Evolutionary conservation across 2,888 invertebrate species (phyloP).

Genomic region (Tillus elongatus): DNA sequence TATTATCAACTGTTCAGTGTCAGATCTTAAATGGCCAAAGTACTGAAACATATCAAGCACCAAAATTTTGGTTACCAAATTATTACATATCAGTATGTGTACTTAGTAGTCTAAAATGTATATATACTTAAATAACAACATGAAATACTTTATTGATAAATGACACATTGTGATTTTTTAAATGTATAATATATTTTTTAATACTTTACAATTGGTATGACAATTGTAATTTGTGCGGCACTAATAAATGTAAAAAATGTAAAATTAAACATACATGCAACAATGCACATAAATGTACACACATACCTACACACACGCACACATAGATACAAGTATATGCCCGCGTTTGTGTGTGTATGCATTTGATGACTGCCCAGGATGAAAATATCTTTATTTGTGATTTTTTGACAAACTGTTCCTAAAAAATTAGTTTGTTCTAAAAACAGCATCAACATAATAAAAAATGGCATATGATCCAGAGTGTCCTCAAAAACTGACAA

Average conservation of each 20-base stretch:
- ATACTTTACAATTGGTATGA: not conserved
- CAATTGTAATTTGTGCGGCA: constrained; percentile 1
- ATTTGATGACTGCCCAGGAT: no score
- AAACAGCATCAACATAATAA: no score
- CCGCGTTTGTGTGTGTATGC: no score
- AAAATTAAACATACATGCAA: no score
- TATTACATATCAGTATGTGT: constrained; percentile 33
- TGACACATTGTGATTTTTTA: constrained; percentile 2
- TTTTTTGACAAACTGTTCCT: no score
- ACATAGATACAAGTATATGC: no score
- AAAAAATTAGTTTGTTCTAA: no score
- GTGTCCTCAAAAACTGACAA: no score
- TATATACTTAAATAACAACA: not conserved
- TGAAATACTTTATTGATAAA: not conserved
- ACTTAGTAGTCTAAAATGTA: constrained; percentile 16
- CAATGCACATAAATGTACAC: not conserved
- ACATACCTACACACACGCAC: constrained; percentile 1
- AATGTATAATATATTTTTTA: constrained; percentile 1
- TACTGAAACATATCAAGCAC: constrained; percentile 37
- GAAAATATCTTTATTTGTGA: constrained; percentile 1
- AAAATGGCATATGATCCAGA: no score
- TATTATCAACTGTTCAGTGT: constrained; percentile 34
- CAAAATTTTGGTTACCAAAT: constrained; percentile 27
- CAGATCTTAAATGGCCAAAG: constrained; percentile 29
- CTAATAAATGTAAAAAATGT: not conserved